Conservation (phyloP, 2,113 vertebrate genomes). For the Panthera uncia region DNA sequence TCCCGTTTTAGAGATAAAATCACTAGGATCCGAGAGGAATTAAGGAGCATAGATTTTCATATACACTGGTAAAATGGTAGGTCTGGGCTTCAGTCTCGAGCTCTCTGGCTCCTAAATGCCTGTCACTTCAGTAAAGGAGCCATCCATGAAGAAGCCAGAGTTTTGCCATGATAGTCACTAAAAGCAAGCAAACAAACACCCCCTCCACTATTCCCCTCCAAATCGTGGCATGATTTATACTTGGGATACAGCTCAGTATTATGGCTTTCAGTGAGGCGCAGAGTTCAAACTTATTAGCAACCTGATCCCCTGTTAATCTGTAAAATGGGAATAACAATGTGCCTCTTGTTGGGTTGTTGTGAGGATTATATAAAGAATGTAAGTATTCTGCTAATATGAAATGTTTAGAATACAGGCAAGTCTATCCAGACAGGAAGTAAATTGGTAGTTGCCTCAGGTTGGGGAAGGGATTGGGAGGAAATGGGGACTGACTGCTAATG, state of each 20-base stretch:
- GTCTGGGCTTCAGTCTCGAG: neutral
- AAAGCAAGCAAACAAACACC: neutral
- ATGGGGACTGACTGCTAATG: neutral
- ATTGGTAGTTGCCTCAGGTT: neutral
- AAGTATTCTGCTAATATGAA: neutral
- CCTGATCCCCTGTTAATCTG: neutral
- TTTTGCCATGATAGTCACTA: neutral
- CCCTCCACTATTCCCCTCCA: neutral
- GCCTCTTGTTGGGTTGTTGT: neutral
- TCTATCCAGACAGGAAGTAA: neutral
- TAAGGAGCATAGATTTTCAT: neutral
- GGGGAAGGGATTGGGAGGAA: neutral
- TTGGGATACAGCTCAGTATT: neutral
- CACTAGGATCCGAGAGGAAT: neutral
- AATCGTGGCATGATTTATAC: neutral
- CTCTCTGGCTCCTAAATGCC: neutral
- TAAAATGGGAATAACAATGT: conserved; percentile 5
- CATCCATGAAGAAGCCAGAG: neutral
- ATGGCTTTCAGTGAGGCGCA: neutral
- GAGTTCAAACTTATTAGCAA: neutral
- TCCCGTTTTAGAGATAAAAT: conserved; percentile 24
- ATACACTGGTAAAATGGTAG: neutral
- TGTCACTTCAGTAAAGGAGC: neutral
- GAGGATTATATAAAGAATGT: neutral
- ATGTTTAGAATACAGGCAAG: neutral